Evolutionary conservation across 1,140 invertebrate genomes (phyloP), one percentile per base, ranked within the genome.

Genomic region (Lasioglossum baleicum): DNA sequence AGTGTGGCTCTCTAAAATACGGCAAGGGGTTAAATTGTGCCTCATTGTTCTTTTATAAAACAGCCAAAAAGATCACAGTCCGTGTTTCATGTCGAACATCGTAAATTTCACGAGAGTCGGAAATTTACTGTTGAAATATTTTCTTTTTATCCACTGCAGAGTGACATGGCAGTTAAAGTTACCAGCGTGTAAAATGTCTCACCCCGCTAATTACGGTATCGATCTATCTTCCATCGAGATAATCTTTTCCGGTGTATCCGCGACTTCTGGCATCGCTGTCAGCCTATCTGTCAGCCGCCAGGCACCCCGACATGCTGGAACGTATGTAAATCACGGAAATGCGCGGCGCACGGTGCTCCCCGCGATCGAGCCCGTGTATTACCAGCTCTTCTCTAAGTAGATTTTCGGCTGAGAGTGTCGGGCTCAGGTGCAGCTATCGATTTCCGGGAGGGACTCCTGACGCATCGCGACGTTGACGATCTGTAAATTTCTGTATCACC

Each of bases 311-410:
- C 64, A 70, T 60, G 78, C 61, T 69, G 77, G 63, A 64, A 76
- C 82, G 60, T 84, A 85, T 81, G 83, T 73, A 84, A 85, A 85
- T 81, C 83, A 85, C 79, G 71, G 53, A 72, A 68, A 80, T 63
- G 69, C 51, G 68, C 70, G 51, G 48, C 44, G 48, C 20, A 42
- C 4, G 56, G 22, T 48, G 56, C 67, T 78, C 20, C 7, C 61
- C 40, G 63, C 42, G 64, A 60, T 67, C 63, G 20, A 35, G 64
- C 20, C 26, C 22, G 70, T 73, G 66, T 75, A 84, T 84, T 84
- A 84, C 26, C 40, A 22, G 42, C 66, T 72, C 72, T 80, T 68
- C 81, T 58, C 65, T 82, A 80, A 80, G 77, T 70, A 72, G 58
- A 83, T 80, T 58, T 77, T 70, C 71, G 65, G 56, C 48, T 26